Conservation (phyloP, 2,888 invertebrate genomes). For the Dryobota labecula region DNA sequence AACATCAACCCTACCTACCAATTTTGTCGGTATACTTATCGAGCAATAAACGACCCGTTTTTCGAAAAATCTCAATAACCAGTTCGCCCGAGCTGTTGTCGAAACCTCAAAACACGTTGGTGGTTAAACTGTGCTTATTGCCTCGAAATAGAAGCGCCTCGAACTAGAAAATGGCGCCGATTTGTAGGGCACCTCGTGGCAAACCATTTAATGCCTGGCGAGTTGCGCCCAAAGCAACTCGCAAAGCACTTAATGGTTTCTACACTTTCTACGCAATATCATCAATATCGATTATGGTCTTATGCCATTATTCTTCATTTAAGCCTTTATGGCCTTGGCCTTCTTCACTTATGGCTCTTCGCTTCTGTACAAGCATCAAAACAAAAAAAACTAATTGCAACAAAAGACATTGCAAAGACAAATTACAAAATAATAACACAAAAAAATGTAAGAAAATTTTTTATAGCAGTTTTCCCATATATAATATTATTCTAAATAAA, state of each 20-base stretch:
- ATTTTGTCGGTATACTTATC: background rate
- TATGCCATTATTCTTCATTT: no score
- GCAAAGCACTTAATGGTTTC: background rate
- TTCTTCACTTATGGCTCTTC: background rate
- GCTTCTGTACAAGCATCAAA: no score
- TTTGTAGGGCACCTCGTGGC: constrained; percentile 14
- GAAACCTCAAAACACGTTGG: constrained; percentile 7
- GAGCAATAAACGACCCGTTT: background rate
- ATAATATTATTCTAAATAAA: no score
- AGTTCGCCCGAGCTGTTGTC: background rate
- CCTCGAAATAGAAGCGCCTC: background rate
- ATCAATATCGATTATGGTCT: no score
- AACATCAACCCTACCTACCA: background rate
- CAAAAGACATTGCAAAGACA: no score
- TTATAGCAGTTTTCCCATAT: no score
- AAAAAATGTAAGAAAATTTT: no score
- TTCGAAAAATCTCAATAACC: constrained; percentile 9
- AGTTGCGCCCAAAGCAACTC: background rate
- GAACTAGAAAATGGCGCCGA: constrained; percentile 2
- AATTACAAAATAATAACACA: no score
- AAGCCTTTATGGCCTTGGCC: no score
- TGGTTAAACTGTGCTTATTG: constrained; percentile 23
- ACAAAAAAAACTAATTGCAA: background rate
- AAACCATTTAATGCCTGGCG: background rate
- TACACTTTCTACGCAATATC: background rate